Evolutionary conservation across 2,113 vertebrate species (phyloP).

Genomic region (Bambusicola thoracicus): DNA sequence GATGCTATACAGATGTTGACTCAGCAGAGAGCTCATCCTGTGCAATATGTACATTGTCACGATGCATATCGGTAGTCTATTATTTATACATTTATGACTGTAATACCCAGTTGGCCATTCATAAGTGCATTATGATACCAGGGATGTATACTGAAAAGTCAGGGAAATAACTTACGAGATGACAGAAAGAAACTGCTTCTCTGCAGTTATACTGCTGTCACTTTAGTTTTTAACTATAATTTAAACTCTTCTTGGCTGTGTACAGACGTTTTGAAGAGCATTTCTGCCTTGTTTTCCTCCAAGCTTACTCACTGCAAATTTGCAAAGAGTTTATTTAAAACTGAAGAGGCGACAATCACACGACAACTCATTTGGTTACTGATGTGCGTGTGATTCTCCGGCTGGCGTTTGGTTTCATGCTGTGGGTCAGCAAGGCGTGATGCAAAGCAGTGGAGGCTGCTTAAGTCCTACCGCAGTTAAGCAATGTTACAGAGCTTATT

Average conservation of each 20-base stretch:
- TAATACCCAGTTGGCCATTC: background rate
- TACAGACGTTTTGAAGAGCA: background rate
- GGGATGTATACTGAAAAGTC: conserved; percentile 41
- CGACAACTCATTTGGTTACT: background rate
- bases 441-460: background rate
- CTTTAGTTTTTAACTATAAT: conserved; percentile 56
- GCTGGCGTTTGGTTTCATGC: background rate
- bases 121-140: background rate
- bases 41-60: background rate
- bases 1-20: background rate
- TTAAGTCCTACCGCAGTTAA: background rate
- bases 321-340: conserved; percentile 49
- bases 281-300: conserved; percentile 34
- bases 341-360: conserved; percentile 75
- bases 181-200: background rate
- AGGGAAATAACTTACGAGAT: conserved; percentile 32
- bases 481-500: background rate
- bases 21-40: conserved; percentile 16
- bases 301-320: conserved; percentile 9
- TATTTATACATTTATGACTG: background rate
- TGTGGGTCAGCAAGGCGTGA: background rate
- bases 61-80: background rate
- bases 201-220: background rate
- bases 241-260: conserved; percentile 56
- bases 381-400: background rate